A percentile compares a stretch with the other conserved stretches of the same genome.
These are phyloP conservation scores for Smittia aterrima DNA, from an alignment of 2,888 invertebrate genomes.

Conservation along the genomic window DNA sequence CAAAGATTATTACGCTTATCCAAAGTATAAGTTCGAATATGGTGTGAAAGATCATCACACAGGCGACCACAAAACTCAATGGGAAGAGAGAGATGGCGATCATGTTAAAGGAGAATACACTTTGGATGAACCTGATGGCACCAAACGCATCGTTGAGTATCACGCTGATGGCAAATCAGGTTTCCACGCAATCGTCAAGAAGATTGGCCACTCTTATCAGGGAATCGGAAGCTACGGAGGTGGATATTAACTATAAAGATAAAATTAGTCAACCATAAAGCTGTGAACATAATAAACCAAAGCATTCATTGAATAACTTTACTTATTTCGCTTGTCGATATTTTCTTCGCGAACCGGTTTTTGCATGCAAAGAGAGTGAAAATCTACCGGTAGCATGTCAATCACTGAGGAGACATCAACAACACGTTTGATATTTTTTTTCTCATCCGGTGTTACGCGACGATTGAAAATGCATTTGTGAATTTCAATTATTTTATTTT, in stretches of 20 bases:
- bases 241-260: neutral
- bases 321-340: neutral
- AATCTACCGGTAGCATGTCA: too few relatives aligned
- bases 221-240: neutral
- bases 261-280: neutral
- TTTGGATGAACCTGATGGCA: conserved; percentile 56
- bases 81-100: conserved; percentile 37
- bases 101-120: conserved; percentile 44
- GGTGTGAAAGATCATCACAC: conserved; percentile 56
- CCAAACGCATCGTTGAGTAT: conserved; percentile 56
- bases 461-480: too few relatives aligned
- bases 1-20: conserved; percentile 46
- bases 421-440: too few relatives aligned
- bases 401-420: too few relatives aligned
- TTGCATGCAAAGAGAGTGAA: too few relatives aligned
- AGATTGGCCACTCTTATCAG: conserved; percentile 51
- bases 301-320: neutral
- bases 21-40: conserved; percentile 55
- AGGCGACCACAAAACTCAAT: conserved; percentile 52
- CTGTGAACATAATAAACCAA: neutral
- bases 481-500: too few relatives aligned
- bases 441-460: too few relatives aligned
- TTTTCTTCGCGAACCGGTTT: neutral
- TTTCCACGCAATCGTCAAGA: conserved; percentile 56
- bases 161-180: conserved; percentile 56